phyloP scores from a whole-genome alignment of 2,113 vertebrate genomes.

The Ciconia stormi region DNA sequence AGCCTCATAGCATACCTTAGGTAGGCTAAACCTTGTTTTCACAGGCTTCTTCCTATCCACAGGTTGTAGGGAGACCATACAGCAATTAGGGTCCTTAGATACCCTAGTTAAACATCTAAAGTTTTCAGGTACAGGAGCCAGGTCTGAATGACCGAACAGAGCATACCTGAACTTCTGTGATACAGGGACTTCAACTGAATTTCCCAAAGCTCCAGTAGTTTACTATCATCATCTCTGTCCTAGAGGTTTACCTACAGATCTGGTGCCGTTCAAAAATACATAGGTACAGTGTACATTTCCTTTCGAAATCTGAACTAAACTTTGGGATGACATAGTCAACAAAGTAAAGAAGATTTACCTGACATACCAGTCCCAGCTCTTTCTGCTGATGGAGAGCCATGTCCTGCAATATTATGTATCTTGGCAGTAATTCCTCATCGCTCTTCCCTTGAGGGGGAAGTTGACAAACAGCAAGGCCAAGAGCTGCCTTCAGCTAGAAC shows the following conservation, averaged over 20 bases:
- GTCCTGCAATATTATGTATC: background rate
- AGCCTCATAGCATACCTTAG: background rate
- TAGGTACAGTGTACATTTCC: background rate
- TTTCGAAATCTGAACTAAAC: background rate
- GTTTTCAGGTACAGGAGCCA: background rate
- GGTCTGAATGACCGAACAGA: background rate
- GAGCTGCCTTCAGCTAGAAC: slow-evolving; percentile 9
- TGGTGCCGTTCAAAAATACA: background rate
- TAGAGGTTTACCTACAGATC: background rate
- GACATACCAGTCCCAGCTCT: background rate
- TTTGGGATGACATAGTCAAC: background rate
- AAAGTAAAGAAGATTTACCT: background rate
- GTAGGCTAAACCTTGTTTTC: background rate
- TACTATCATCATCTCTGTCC: background rate
- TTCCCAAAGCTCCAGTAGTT: background rate
- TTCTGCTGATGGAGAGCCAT: background rate
- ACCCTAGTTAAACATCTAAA: background rate
- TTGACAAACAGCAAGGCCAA: slow-evolving; percentile 29
- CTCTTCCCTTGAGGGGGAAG: background rate
- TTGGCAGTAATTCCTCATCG: background rate
- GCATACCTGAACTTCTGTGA: background rate
- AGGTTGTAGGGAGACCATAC: background rate
- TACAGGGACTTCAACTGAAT: background rate
- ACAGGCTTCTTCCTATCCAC: background rate
- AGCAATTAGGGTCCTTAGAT: background rate